These are phyloP conservation scores for Conus canariensis DNA, from an alignment of 2,888 invertebrate genomes.

Conservation along the genomic window DNA sequence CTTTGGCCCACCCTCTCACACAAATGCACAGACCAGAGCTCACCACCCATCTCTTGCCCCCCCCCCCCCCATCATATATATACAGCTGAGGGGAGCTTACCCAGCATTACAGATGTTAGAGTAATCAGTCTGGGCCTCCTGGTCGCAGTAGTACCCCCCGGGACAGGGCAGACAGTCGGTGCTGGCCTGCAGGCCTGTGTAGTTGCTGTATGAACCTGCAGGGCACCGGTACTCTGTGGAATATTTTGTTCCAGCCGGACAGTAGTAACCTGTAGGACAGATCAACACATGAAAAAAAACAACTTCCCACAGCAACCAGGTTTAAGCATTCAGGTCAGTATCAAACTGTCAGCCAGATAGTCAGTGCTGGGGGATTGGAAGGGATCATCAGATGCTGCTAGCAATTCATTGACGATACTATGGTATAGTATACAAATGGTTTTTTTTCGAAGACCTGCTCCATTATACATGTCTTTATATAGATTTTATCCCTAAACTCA, in stretches of 20 bases:
- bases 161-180: slow-evolving; percentile 73
- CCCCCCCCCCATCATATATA: not conserved
- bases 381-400: no score
- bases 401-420: no score
- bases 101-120: slow-evolving; percentile 69
- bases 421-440: no score
- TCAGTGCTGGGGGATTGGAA: no score
- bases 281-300: not conserved
- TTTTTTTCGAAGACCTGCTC: no score
- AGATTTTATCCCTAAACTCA: no score
- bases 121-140: slow-evolving; percentile 69
- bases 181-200: slow-evolving; percentile 66
- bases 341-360: no score
- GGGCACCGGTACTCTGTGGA: slow-evolving; percentile 72
- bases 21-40: not conserved
- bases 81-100: slow-evolving; percentile 55
- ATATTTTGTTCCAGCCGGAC: slow-evolving; percentile 72
- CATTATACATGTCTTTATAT: no score
- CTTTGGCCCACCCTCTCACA: not conserved
- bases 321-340: no score
- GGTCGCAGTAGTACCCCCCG: slow-evolving; percentile 75
- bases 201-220: slow-evolving; percentile 71
- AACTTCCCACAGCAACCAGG: not conserved
- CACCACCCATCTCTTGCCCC: not conserved
- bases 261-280: slow-evolving; percentile 70